Evolutionary conservation across 2,113 vertebrate genomes (phyloP), one percentile per base, ranked within the genome.

Genomic region (Rhinolophus sinicus): DNA sequence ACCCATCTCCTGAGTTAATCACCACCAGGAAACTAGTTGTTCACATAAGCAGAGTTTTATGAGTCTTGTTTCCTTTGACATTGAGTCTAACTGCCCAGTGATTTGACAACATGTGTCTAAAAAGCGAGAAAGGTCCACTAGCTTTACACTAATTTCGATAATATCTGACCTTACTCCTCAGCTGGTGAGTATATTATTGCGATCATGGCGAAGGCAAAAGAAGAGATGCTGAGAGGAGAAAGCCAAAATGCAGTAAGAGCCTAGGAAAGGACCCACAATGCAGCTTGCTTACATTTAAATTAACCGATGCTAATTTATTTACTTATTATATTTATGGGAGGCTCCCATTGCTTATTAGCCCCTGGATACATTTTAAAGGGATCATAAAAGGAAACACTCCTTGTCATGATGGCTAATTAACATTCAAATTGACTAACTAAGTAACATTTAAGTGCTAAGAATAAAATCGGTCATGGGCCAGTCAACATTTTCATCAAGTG

Each of bases 331-430:
- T 98, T 97, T 93, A 97, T 97, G 88, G 97, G 96, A 96, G 87
- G 93, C 73, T 40, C 96, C 97, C 97, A 94, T 81, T 96, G 96
- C 97, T 96, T 92, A 95, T 97, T 92, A 97, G 96, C 95, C 97
- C 93, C 97, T 93, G 91, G 96, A 54, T 86, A 91, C 94, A 30
- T 96, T 96, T 96, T 96, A 93, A 87, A 56, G 93, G 95, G 64
- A 90, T 84, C 93, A 13, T 97, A 97, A 97, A 97, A 93, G 84
- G 86, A 97, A 94, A 97, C 89, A 96, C 86, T 97, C 93, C 95
- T 95, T 97, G 94, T 96, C 94, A 97, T 97, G 86, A 96, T 93
- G 97, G 94, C 96, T 97, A 97, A 98, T 97, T 98, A 97, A 97
- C 97, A 97, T 97, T 97, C 97, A 96, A 96, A 97, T 94, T 81